Evolutionary conservation across 2,888 invertebrate species (phyloP).

Genomic region (Spodoptera exigua): DNA sequence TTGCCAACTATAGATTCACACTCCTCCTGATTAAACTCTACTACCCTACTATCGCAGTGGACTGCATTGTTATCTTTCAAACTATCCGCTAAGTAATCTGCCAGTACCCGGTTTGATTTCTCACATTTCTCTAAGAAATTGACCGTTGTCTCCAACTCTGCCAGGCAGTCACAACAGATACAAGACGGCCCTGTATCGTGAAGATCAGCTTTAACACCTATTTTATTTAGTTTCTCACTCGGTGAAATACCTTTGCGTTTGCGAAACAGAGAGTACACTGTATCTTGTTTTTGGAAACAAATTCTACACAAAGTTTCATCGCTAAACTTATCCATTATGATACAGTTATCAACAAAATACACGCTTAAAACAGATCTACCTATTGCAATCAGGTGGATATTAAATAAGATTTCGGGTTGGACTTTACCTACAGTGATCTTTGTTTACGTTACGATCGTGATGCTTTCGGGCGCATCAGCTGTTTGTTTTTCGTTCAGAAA

Average conservation of each 20-base stretch:
- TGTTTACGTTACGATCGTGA: background rate
- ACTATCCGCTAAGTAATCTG: conserved; percentile 29
- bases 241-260: conserved; percentile 65
- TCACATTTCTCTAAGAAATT: conserved; percentile 72
- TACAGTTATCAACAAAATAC: background rate
- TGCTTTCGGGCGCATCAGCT: too few species aligned
- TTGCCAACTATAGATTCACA: conserved; percentile 17
- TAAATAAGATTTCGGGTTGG: too few species aligned
- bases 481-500: too few species aligned
- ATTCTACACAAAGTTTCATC: conserved; percentile 69
- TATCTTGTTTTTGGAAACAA: conserved; percentile 68
- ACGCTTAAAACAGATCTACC: too few species aligned
- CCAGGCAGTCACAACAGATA: conserved; percentile 71
- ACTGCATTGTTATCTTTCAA: conserved; percentile 5
- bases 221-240: conserved; percentile 67
- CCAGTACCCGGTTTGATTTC: conserved; percentile 64
- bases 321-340: conserved; percentile 56
- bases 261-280: conserved; percentile 65
- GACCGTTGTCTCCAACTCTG: conserved; percentile 70
- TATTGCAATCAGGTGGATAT: too few species aligned
- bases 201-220: conserved; percentile 62
- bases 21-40: conserved; percentile 23
- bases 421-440: background rate
- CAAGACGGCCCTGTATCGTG: conserved; percentile 68
- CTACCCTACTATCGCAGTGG: conserved; percentile 13